phyloP scores from a whole-genome alignment of 2,888 invertebrate species.

The Xestia sexstrigata region DNA sequence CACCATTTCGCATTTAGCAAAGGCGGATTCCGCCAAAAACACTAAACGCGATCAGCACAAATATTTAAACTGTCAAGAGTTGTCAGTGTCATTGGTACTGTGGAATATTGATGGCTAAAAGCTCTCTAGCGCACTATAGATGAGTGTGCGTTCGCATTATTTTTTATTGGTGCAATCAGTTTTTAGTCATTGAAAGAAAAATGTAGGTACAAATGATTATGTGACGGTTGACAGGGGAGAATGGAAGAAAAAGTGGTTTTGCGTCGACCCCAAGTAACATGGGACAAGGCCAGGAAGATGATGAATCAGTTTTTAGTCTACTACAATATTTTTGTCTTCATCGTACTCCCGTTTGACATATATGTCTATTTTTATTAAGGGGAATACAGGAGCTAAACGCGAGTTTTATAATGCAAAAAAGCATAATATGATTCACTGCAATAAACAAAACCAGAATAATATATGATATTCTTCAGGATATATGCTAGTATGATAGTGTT shows the following conservation, averaged over 20 bases:
- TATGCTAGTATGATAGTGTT: too few species aligned
- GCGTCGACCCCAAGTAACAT: too few species aligned
- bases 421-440: too few species aligned
- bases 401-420: too few species aligned
- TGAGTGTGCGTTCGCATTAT: background rate
- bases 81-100: background rate
- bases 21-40: background rate
- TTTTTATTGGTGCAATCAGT: background rate
- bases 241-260: too few species aligned
- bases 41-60: background rate
- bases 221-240: too few species aligned
- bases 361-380: too few species aligned
- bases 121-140: background rate
- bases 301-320: background rate
- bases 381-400: too few species aligned
- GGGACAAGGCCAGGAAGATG: too few species aligned
- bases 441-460: too few species aligned
- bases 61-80: background rate
- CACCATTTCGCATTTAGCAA: background rate
- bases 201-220: too few species aligned
- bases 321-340: background rate
- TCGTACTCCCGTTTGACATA: background rate
- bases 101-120: background rate
- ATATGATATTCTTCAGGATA: too few species aligned
- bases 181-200: background rate